Evolutionary conservation across 2,113 vertebrate species (phyloP).

Genomic region (Ornithorhynchus anatinus): DNA sequence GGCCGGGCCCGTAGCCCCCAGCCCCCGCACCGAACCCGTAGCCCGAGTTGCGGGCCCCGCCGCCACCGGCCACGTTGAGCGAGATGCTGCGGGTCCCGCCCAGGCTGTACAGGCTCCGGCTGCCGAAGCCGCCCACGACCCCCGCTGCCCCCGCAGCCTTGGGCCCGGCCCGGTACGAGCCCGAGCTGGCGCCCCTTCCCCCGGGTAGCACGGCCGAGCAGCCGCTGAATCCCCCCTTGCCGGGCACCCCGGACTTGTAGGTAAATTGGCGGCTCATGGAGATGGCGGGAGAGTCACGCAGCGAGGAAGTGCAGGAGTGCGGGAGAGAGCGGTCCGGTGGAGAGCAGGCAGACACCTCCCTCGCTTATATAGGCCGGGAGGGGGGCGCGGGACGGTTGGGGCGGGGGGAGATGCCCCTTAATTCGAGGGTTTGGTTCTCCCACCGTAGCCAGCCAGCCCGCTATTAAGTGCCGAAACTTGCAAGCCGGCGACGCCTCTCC

Average conservation of each 20-base stretch:
- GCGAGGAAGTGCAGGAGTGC: neutral
- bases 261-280: slow-evolving; percentile 50
- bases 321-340: neutral
- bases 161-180: slow-evolving; percentile 16
- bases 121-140: slow-evolving; percentile 15
- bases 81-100: slow-evolving; percentile 4
- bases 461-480: slow-evolving; percentile 17
- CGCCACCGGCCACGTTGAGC: slow-evolving; percentile 10
- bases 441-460: slow-evolving; percentile 37
- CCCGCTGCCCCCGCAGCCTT: slow-evolving; percentile 31
- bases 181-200: neutral
- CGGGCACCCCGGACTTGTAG: neutral
- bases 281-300: neutral
- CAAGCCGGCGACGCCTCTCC: slow-evolving; percentile 2
- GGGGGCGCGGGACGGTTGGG: neutral
- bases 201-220: slow-evolving; percentile 14
- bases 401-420: neutral
- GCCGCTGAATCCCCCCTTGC: slow-evolving; percentile 45
- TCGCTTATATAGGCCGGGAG: slow-evolving; percentile 49
- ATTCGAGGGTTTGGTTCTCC: slow-evolving; percentile 40
- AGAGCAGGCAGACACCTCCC: neutral
- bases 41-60: neutral
- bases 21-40: too few species aligned
- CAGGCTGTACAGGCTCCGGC: slow-evolving; percentile 40
- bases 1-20: slow-evolving; percentile 32